Base-by-base conservation (phyloP, 2,113 vertebrate genomes). In the Malurus melanocephalus region DNA sequence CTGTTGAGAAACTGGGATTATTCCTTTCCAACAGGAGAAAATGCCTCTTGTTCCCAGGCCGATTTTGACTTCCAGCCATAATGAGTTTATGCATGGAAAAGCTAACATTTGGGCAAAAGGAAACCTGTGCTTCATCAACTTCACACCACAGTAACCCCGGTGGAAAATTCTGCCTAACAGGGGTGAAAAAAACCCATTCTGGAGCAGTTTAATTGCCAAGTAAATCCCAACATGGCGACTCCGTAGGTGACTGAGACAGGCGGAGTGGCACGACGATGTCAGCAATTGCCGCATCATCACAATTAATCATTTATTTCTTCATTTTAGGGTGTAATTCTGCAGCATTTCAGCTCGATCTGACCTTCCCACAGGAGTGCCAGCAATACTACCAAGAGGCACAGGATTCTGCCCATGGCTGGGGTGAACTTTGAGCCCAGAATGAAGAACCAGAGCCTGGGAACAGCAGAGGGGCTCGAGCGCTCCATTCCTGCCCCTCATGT, bases 61-160 rank as follows among this genome's bases (percentile, higher is more conserved):
- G 49, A 53, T 68, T 91, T 75, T 89, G 60, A 86, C 46, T 89
- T 89, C 18, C 46, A 89, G 88, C 45, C 51, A 17, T 91, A 89
- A 92, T 67, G 74, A 93, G 80, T 78, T 95, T 92, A 84, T 87
- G 73, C 78, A 82, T n/a, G 79, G 72, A 71, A 92, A 80, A 95
- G 91, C 86, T 85, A 84, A 84, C 88, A 84, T 86, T 87, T 95
- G 91, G 91, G 65, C 89, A 74, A 77, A 89, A 94, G 73, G 38
- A 91, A 94, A 88, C 80, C 73, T 83, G 91, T 86, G 85, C 94
- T 94, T 91, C 79, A 93, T 92, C 76, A 85, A 62, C 92, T 91
- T 94, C 87, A 91, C 66, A 91, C 46, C 30, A 27, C 65, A 86
- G 78, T 64, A 94, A 91, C 66, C 86, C 57, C 27, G 6, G 57